These are phyloP conservation scores for Cecropterus lyciades DNA, from an alignment of 1,140 invertebrate species.

Conservation along the genomic window DNA sequence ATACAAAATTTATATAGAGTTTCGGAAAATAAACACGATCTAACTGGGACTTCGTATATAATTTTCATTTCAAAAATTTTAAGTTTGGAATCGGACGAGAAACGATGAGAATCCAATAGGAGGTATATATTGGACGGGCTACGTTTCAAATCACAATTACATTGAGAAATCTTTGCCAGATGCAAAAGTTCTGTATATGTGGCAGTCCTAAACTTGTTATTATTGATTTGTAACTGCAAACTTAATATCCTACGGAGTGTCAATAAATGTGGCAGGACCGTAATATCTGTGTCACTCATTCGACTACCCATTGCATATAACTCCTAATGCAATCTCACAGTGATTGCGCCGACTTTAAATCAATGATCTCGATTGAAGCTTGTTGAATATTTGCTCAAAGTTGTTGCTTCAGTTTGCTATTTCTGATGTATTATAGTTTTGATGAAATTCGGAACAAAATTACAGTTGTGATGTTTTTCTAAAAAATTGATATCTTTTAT, in stretches of 20 bases:
- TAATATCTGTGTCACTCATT: background rate
- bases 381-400: background rate
- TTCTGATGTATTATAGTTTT: background rate
- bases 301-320: background rate
- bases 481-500: too few species aligned
- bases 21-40: too few species aligned
- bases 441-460: background rate
- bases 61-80: too few species aligned
- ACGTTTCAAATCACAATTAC: too few species aligned
- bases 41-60: too few species aligned
- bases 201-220: background rate
- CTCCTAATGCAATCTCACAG: slow-evolving; percentile 3
- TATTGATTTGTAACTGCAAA: background rate
- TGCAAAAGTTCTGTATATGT: background rate
- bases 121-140: too few species aligned
- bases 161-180: too few species aligned
- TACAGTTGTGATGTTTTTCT: background rate
- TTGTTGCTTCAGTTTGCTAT: background rate
- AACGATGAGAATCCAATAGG: too few species aligned
- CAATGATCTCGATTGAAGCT: background rate
- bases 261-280: slow-evolving; percentile 6
- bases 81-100: too few species aligned
- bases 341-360: slow-evolving; percentile 10
- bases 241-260: background rate
- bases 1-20: too few species aligned